Base-by-base conservation (phyloP, 1,140 invertebrate species). In the Brachionus rubens region DNA sequence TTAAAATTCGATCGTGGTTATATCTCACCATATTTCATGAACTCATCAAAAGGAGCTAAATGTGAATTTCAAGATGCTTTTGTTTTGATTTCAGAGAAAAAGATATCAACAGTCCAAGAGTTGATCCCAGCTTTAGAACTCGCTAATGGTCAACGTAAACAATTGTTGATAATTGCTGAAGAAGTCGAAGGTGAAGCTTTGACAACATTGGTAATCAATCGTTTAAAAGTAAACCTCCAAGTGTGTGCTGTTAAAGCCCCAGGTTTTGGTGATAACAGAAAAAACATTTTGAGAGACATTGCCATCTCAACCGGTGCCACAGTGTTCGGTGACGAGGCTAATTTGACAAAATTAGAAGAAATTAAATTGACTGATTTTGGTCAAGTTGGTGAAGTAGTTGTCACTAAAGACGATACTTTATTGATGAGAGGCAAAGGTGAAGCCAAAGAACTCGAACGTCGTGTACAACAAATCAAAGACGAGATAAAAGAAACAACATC, bases 1-100 rank as follows among this genome's bases (percentile, higher is more conserved):
- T 95, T 99, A 94, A 99, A 99, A 86, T 98, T 99, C 85, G 97
- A 99, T 83, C 89, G 97, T 79, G 97, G 97, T 76, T 99, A 98
- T 85, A 99, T 99, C 85, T 99, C 97, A 52, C 96, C 97, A 24
- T 99, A 99, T 83, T 99, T 99, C 86, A 99, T 99, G 80, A 99
- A 99, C 85, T 92, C 94, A 0, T 88, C 92, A 0, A 99, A 99
- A 88, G 88, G 94, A 56, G 94, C 94, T 14, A 99, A 98, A 87
- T 93, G 96, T 75, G 97, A 99, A 87, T 99, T 94, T 83, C 93
- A 99, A 86, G 96, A 99, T 86, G 91, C 92, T 40, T 86, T 99
- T 14, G 83, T 99, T 9, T 86, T 99, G 0, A 91, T 99, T 77
- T 93, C 92, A 78, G 96, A 99, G 83, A 99, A 99, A 87, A 99